These are phyloP conservation scores for Haemorhous mexicanus DNA, from an alignment of 2,113 vertebrate genomes.

Conservation along the genomic window DNA sequence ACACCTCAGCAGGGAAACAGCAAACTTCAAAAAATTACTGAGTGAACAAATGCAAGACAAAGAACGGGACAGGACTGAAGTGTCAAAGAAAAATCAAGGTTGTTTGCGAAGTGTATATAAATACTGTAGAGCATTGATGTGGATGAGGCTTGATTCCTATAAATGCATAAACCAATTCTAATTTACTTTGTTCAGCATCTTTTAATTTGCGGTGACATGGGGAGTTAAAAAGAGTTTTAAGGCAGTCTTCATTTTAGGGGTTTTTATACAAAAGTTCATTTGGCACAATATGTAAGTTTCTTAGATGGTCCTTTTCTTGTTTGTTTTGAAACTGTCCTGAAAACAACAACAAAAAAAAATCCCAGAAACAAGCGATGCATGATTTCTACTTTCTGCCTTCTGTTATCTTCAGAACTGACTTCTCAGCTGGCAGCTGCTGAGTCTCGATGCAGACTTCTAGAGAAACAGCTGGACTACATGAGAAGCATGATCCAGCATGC, in stretches of 20 bases:
- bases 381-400: background rate
- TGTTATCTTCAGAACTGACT: slow-evolving; percentile 76
- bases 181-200: background rate
- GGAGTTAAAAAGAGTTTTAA: background rate
- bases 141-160: background rate
- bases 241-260: background rate
- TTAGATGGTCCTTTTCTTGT: background rate
- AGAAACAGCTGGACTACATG: slow-evolving; percentile 91
- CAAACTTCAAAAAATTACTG: slow-evolving; percentile 69
- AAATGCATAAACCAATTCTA: background rate
- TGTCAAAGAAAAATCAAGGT: slow-evolving; percentile 72
- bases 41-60: slow-evolving; percentile 69
- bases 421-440: slow-evolving; percentile 86
- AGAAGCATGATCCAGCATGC: slow-evolving; percentile 84
- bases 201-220: background rate
- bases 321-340: background rate
- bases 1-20: slow-evolving; percentile 72
- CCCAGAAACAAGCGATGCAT: background rate
- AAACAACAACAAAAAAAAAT: background rate
- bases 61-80: slow-evolving; percentile 66
- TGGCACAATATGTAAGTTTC: background rate
- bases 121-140: background rate
- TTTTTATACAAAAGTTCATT: background rate
- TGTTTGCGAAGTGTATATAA: background rate
- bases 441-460: slow-evolving; percentile 84